These are phyloP conservation scores for Priocnemis perturbator DNA, from an alignment of 2,888 invertebrate species.

Conservation along the genomic window DNA sequence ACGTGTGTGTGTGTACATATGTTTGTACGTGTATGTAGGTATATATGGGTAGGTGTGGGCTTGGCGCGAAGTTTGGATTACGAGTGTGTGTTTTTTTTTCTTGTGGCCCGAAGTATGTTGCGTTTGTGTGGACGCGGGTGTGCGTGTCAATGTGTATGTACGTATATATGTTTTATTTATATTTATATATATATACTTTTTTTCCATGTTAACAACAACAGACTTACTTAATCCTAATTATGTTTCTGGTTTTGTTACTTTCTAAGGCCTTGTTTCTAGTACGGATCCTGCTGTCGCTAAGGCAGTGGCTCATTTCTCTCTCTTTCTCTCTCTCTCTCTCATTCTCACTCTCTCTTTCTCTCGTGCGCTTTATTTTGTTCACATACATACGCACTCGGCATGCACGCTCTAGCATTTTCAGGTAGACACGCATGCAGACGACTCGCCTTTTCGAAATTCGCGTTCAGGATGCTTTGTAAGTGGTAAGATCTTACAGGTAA, in stretches of 20 bases:
- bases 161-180: conserved; percentile 27
- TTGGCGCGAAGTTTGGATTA: no score
- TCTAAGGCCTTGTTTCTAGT: conserved; percentile 66
- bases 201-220: conserved; percentile 63
- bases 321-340: conserved; percentile 27
- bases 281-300: conserved; percentile 62
- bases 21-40: not conserved
- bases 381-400: not conserved
- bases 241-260: conserved; percentile 69
- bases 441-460: no score
- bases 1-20: not conserved
- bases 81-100: no score
- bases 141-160: not conserved
- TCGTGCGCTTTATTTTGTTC: not conserved
- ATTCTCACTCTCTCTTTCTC: conserved; percentile 11
- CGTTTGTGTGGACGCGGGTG: no score
- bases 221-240: conserved; percentile 66
- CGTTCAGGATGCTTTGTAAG: no score
- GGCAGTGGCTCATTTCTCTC: conserved; percentile 61
- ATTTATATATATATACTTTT: conserved; percentile 10
- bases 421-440: no score
- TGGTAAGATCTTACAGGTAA: no score
- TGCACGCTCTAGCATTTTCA: not conserved
- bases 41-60: not conserved
- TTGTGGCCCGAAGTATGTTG: no score